Evolutionary conservation across 1,140 invertebrate genomes (phyloP).

Genomic region (Drosophila ohnishii): DNA sequence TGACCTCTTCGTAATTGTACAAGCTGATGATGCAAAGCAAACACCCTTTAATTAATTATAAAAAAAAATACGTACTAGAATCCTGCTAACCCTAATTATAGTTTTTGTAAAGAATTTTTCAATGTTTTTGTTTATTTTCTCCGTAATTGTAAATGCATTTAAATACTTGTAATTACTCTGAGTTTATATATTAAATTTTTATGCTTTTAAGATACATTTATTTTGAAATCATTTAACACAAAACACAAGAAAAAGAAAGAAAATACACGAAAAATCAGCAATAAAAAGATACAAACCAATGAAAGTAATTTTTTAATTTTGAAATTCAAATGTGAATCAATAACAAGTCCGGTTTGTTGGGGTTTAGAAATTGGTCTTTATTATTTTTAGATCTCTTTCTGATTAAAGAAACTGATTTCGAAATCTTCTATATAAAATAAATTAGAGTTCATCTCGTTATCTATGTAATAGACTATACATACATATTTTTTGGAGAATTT

Average conservation of each 20-base stretch:
- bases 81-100: conserved; percentile 2
- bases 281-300: conserved; percentile 55
- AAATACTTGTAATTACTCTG: conserved; percentile 67
- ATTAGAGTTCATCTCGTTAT: conserved; percentile 55
- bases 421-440: conserved; percentile 57
- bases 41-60: conserved; percentile 22
- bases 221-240: conserved; percentile 54
- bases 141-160: conserved; percentile 68
- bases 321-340: not conserved
- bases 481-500: conserved; percentile 44
- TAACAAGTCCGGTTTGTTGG: not conserved
- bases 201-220: conserved; percentile 68
- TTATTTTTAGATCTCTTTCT: conserved; percentile 36
- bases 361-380: conserved; percentile 56
- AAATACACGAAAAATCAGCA: conserved; percentile 57
- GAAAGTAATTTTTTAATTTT: not conserved
- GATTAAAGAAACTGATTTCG: conserved; percentile 38
- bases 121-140: conserved; percentile 48
- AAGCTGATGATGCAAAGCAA: conserved; percentile 46
- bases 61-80: conserved; percentile 12
- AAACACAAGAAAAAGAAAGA: conserved; percentile 45
- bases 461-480: conserved; percentile 66
- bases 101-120: conserved; percentile 54
- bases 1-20: conserved; percentile 39
- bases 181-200: conserved; percentile 62